phyloP scores from a whole-genome alignment of 2,797 vertebrate species.

The Ceryle rudis region DNA sequence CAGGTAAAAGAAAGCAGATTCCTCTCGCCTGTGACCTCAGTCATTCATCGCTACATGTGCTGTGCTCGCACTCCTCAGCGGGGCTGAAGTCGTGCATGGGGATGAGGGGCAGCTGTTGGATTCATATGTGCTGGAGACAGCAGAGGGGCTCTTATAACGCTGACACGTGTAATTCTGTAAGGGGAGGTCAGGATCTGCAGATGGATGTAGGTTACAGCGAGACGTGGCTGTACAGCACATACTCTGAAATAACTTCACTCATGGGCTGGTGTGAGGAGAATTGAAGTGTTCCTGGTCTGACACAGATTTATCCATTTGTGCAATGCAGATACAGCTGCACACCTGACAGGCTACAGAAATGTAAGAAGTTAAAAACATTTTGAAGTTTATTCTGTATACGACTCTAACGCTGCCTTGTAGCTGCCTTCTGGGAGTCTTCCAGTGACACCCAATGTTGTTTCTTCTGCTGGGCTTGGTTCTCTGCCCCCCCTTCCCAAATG shows the following conservation, averaged over 20 bases:
- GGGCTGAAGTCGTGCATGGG: background rate
- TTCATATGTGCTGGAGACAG: fast-evolving
- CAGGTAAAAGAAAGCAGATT: background rate
- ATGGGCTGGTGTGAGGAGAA: background rate
- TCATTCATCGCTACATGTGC: fast-evolving
- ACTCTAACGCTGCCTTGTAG: background rate
- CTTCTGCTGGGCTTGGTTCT: background rate
- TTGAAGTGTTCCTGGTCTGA: background rate
- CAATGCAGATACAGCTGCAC: background rate
- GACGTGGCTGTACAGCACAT: background rate
- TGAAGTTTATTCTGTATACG: background rate
- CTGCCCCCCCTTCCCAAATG: background rate
- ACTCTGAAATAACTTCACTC: background rate
- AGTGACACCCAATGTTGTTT: background rate
- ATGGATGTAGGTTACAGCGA: background rate
- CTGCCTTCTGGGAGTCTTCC: background rate
- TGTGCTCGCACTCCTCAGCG: background rate
- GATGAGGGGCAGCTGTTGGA: background rate
- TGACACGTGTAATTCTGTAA: background rate
- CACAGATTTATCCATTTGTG: background rate
- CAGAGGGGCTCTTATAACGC: background rate
- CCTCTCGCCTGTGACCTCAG: background rate
- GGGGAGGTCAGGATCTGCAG: background rate
- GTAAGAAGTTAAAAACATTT: background rate
- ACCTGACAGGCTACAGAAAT: background rate